Base-by-base conservation (phyloP, 2,888 invertebrate genomes). In the Heliconius ismenius region DNA sequence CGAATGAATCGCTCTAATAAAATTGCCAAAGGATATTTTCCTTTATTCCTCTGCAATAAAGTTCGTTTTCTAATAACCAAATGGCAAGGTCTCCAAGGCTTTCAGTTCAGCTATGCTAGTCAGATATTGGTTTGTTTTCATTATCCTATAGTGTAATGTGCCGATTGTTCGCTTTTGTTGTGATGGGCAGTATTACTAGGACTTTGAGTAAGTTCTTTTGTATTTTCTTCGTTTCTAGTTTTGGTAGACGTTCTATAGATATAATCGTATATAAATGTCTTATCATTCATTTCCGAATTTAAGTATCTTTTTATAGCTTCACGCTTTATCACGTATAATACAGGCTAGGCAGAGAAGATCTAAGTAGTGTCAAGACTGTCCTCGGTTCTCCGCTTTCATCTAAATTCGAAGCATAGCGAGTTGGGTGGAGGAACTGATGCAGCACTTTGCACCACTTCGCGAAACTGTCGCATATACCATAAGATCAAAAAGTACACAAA, bases 81-180 rank as follows among this genome's bases (percentile, higher is more conserved):
- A 43, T 9, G 1, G 73, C 49, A 68, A 68, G 67, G 72, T 74
- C 62, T 74, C 58, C 36, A 74, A 78, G 78, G 74, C 76, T 76
- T 76, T 73, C 36, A 72, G 28, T 28, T 28, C 72, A 32, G 68
- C 58, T 68, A 60, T 39, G 75, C 79, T 77, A 80, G 79, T 79
- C 76, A 78, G 78, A 76, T 73, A 78, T 79, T 62, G 81, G 74
- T 74, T 73, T 73, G 77, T 77, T 79, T 80, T 72, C 75, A 58
- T 77, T 78, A 79, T 76, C 62, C 73, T 67, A 74, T 65, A 60
- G 75, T 69, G 74, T 69, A 54, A 83, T 83, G 83, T 83, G 82
- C 73, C 79, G 80, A 60, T 79, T 74, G 77, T 73, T 81, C 76
- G 74, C 76, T 79, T 73, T 79, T 67, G 60, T 79, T 76, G 28